Evolutionary conservation across 2,113 vertebrate genomes (phyloP), one percentile per base, ranked within the genome.

Genomic region (Neotragus pygmaeus): DNA sequence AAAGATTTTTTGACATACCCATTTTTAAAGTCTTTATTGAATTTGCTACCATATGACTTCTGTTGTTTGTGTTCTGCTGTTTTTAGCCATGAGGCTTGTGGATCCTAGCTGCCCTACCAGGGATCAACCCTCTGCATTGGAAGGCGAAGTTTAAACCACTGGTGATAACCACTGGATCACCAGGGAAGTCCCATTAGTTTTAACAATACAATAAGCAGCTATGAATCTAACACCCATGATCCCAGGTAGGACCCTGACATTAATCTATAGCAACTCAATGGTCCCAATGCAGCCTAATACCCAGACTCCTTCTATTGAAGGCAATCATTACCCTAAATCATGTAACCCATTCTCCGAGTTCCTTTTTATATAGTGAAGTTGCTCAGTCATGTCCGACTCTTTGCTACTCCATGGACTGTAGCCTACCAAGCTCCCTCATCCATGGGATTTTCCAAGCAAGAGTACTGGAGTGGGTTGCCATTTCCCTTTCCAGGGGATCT

Each of bases 141-240:
- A 43, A 75, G 39, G 39, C 1, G 12, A 43, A 27, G 70, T 75
- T 33, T 75, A 27, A 75, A 43, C 39, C 70, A 43, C 39, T 43
- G 23, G 39, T 39, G 66, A 39, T 27, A 75, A 43, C 70, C 70
- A 75, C 70, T 75, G 70, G 70, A 75, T 43, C 70, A 75, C 70
- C 12, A 43, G 12, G 23, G 39, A 75, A 75, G 23, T 43, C 60
- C 33, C 66, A 15, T 91, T 64, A 84, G 33, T 60, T 94, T 81
- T 75, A 86, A 82, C 66, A 89, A 90, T 78, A 30, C 55, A 90
- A 83, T 73, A 77, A 92, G 6, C 17, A 80, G 39, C 33, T 53
- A 5, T 73, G 49, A 80, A 57, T 84, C 57, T 84, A 95, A 55
- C 7, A 82, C 62, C n/a, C 57, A 53, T 88, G 80, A 66, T 16